Base-by-base conservation (phyloP, 2,888 invertebrate genomes). In the Cheilosia impressa region DNA sequence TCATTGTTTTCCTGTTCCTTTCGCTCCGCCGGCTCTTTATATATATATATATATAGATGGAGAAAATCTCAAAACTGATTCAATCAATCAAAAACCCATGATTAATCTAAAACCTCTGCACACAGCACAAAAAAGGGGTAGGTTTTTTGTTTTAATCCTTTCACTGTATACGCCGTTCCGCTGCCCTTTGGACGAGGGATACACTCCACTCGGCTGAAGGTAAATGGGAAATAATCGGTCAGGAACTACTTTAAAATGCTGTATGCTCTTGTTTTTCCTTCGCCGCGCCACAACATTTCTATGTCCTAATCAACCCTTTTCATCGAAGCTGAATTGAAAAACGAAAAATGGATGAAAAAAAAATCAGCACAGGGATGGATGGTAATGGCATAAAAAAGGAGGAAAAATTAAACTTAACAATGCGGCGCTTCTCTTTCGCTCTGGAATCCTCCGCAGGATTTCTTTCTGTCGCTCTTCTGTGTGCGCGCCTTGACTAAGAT, bases 71-170 rank as follows among this genome's bases (percentile, higher is more conserved):
- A 65, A 84, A 84, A 84, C 79, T 79, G 84, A 84, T 84, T 84
- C 84, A 84, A 84, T 84, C 84, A 84, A 84, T 84, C 84, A 84
- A 84, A 84, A 84, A 79, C 84, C 84, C 84, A 79, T 84, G 84
- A 84, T 84, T 84, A 84, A 84, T 84, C 84, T 84, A 84, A 84
- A 84, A 84, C 84, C 79, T 76, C 65, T 69, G 60, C 75, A 65
- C 69, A 73, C 62, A 68, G 24, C 52, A 24, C 52, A 24, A 19
- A 72, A 80, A 72, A 84, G 60, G 84, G 84, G 79, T 79, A 75
- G 55, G 66, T 66, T 77, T 76, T 27, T 73, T 84, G 72, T 84
- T 83, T 78, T 78, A 69, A 57, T 78, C 50, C 73, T 52, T 69
- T 63, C 78, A 45, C 41, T 53, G 19, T 27, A 13, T 47, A 22